phyloP scores from a whole-genome alignment of 2,888 invertebrate species.

The Machimus rusticus region DNA sequence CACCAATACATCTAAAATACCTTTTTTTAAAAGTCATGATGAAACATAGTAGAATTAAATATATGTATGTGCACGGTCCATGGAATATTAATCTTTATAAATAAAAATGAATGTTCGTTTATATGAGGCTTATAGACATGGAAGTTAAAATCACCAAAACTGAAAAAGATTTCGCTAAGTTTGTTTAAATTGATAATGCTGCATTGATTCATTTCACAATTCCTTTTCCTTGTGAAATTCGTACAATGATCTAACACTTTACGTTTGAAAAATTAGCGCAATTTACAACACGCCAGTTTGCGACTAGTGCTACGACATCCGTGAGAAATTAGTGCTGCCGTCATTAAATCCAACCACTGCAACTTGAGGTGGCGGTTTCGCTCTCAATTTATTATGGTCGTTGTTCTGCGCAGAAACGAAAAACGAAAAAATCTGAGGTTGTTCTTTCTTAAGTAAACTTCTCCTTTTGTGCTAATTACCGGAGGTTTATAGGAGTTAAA shows the following conservation, averaged over 20 bases:
- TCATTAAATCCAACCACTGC: slow-evolving; percentile 16
- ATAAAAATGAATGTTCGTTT: too few species aligned
- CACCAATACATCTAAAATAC: too few species aligned
- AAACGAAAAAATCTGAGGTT: not conserved
- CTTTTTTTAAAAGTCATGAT: too few species aligned
- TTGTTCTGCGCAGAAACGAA: not conserved
- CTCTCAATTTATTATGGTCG: slow-evolving; percentile 8
- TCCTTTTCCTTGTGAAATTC: not conserved
- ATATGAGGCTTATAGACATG: too few species aligned
- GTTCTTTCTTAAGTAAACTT: slow-evolving; percentile 14
- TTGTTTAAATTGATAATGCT: too few species aligned
- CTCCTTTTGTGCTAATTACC: slow-evolving; percentile 18
- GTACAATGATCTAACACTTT: slow-evolving; percentile 16
- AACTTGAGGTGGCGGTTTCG: not conserved
- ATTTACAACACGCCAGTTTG: slow-evolving; percentile 17
- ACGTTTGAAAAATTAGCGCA: not conserved
- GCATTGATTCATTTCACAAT: not conserved
- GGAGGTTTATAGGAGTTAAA: not conserved
- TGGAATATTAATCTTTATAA: too few species aligned
- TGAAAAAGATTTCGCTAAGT: too few species aligned
- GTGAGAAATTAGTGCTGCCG: slow-evolving; percentile 4
- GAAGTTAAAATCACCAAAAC: too few species aligned
- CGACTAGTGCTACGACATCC: slow-evolving; percentile 5
- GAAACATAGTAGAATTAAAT: too few species aligned
- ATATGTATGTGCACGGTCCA: too few species aligned